Conservation (phyloP, 1,140 invertebrate species). For the Macrosteles quadrilineatus region DNA sequence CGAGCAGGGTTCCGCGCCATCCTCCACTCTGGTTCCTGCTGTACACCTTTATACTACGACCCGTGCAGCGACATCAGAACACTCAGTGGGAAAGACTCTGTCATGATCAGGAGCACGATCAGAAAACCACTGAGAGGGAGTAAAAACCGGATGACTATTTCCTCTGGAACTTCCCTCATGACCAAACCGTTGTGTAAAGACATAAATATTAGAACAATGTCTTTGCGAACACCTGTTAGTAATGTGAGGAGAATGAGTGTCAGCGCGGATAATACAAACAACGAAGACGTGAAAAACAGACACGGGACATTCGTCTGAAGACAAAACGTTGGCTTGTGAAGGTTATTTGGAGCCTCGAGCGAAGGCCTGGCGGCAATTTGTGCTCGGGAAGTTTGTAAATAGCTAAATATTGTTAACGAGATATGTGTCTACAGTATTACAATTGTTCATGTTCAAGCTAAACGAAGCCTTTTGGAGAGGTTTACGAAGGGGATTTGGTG, state of each 20-base stretch:
- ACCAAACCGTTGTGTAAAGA: slow-evolving; percentile 10
- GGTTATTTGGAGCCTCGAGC: too few species aligned
- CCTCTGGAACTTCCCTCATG: slow-evolving; percentile 11
- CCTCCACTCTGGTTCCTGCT: slow-evolving; percentile 48
- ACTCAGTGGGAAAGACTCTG: slow-evolving; percentile 22
- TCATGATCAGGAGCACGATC: slow-evolving; percentile 28
- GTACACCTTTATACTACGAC: slow-evolving; percentile 40
- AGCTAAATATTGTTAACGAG: too few species aligned
- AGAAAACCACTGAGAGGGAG: slow-evolving; percentile 17
- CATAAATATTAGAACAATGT: background rate
- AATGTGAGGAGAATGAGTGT: background rate
- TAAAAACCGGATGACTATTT: slow-evolving; percentile 38
- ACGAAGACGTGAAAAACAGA: slow-evolving; percentile 5
- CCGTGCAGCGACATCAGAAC: slow-evolving; percentile 58
- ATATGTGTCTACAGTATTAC: too few species aligned
- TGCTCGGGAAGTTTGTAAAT: too few species aligned
- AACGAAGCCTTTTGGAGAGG: too few species aligned
- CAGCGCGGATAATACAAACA: slow-evolving; percentile 8
- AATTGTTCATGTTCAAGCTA: too few species aligned
- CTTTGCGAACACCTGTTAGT: background rate
- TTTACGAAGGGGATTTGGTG: too few species aligned
- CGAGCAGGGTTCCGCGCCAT: slow-evolving; percentile 60
- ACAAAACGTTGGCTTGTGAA: too few species aligned
- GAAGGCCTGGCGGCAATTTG: too few species aligned
- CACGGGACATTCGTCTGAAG: slow-evolving; percentile 10